Conservation (phyloP, 2,113 vertebrate genomes). For the Talpa occidentalis region DNA sequence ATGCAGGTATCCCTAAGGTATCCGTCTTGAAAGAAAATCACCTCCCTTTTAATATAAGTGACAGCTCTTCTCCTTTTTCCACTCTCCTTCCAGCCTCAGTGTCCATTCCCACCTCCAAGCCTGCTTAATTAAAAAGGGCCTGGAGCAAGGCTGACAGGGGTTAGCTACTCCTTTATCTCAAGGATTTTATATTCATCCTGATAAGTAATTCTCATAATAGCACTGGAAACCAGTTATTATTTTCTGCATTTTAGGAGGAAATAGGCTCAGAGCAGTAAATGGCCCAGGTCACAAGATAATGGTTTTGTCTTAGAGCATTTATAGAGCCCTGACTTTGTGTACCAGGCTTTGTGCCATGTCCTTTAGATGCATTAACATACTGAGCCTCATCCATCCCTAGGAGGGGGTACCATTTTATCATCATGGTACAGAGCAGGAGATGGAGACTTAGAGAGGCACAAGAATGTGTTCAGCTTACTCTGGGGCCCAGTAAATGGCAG, state of each 20-base stretch:
- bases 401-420: neutral
- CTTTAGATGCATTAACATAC: neutral
- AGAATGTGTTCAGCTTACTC: neutral
- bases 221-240: conserved; percentile 21
- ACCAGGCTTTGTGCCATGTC: neutral
- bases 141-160: neutral
- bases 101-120: neutral
- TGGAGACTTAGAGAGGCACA: neutral
- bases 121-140: neutral
- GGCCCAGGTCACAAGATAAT: conserved; percentile 2
- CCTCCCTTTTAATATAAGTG: neutral
- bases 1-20: neutral
- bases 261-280: neutral
- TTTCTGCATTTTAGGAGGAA: conserved; percentile 1
- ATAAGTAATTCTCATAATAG: neutral
- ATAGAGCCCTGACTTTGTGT: neutral
- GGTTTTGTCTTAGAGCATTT: neutral
- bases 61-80: neutral
- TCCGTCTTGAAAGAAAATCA: neutral
- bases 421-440: neutral
- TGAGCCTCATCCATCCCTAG: neutral
- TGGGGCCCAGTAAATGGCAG: neutral
- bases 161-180: neutral
- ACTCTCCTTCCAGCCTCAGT: neutral
- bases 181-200: neutral